phyloP scores from a whole-genome alignment of 2,797 vertebrate species.

The Enteromius unitaeniatus region DNA sequence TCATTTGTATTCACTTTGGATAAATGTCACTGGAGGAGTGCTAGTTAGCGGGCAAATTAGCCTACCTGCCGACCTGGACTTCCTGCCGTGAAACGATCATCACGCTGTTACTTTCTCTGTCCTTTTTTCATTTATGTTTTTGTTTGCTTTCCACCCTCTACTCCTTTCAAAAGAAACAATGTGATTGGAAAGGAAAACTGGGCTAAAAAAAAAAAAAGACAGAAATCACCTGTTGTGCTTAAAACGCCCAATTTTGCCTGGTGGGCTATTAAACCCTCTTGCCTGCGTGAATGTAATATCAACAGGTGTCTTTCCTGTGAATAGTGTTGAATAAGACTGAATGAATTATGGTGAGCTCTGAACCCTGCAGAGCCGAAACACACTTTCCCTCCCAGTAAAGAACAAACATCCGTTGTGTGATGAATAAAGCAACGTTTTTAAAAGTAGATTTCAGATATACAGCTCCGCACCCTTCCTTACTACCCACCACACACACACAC shows the following conservation, averaged over 20 bases:
- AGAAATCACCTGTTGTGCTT: conserved; percentile 30
- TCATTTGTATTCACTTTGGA: conserved; percentile 35
- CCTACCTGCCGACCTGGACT: conserved; percentile 30
- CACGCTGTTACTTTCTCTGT: conserved; percentile 11
- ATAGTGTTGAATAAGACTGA: conserved; percentile 23
- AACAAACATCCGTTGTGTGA: conserved; percentile 32
- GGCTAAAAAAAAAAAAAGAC: conserved; percentile 13
- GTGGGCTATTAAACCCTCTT: conserved; percentile 29
- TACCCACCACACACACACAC: not conserved
- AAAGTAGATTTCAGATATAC: not conserved
- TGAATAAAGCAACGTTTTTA: conserved; percentile 24
- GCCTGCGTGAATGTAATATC: conserved; percentile 30
- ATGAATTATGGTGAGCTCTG: conserved; percentile 23
- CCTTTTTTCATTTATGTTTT: conserved; percentile 32
- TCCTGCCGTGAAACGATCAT: conserved; percentile 1
- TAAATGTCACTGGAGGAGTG: conserved; percentile 34
- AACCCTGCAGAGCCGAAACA: conserved; percentile 12
- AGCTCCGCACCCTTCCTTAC: not conserved
- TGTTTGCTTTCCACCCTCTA: conserved; percentile 10
- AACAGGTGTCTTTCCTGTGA: conserved; percentile 29
- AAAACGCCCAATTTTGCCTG: conserved; percentile 28
- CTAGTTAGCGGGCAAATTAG: conserved; percentile 48
- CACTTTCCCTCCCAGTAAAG: not conserved
- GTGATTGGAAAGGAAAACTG: conserved; percentile 16
- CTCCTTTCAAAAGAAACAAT: conserved; percentile 44